Percentiles rank a stretch among this genome's conserved stretches.
phyloP scores from a whole-genome alignment of 2,888 invertebrate genomes.

The Sycophila texana region DNA sequence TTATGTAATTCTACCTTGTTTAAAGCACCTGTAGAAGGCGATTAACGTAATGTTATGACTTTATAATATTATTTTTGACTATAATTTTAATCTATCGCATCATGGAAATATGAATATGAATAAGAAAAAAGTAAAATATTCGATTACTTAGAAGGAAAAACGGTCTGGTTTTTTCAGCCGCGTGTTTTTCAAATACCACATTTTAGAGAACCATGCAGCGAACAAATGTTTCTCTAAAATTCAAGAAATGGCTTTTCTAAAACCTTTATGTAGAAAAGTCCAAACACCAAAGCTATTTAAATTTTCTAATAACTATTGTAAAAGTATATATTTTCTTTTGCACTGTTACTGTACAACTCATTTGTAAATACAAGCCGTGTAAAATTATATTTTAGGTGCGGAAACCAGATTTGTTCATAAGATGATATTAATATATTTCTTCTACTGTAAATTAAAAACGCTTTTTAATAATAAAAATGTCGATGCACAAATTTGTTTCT shows the following conservation, averaged over 20 bases:
- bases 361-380: conserved; percentile 49
- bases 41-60: background rate
- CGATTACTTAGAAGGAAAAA: too few relatives aligned
- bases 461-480: conserved; percentile 54
- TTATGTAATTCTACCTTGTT: conserved; percentile 19
- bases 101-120: too few relatives aligned
- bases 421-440: conserved; percentile 53
- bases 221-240: too few relatives aligned
- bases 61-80: conserved; percentile 9
- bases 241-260: too few relatives aligned
- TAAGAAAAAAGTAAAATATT: too few relatives aligned
- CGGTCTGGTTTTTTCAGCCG: too few relatives aligned
- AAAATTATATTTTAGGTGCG: conserved; percentile 50
- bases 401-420: conserved; percentile 28
- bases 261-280: too few relatives aligned
- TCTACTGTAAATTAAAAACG: conserved; percentile 53
- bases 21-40: background rate
- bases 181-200: too few relatives aligned
- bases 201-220: too few relatives aligned
- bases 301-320: conserved; percentile 28
- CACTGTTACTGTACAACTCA: conserved; percentile 44
- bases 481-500: conserved; percentile 20
- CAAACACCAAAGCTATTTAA: conserved; percentile 49
- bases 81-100: too few relatives aligned
- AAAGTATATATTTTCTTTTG: conserved; percentile 33